These are phyloP conservation scores for Uria lomvia DNA, from an alignment of 2,113 vertebrate species.

Conservation along the genomic window DNA sequence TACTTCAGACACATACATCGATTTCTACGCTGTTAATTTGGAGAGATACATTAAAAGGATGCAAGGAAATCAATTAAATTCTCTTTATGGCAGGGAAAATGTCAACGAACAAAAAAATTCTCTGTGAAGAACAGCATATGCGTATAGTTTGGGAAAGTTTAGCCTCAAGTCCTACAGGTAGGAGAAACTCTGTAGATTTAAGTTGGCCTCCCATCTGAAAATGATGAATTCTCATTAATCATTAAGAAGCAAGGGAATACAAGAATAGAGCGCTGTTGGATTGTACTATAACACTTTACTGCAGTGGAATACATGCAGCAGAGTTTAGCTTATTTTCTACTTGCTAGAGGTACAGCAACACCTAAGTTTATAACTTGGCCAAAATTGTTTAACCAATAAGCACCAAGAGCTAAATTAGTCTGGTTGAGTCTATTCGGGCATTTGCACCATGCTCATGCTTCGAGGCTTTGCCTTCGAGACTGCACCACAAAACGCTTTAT, in stretches of 20 bases:
- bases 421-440: background rate
- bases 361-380: background rate
- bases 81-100: background rate
- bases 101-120: background rate
- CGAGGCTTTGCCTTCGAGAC: background rate
- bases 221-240: background rate
- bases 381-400: background rate
- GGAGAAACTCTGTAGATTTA: background rate
- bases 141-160: background rate
- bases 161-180: background rate
- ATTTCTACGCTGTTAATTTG: background rate
- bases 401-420: background rate
- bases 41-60: background rate
- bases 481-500: background rate
- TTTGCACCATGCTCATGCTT: background rate
- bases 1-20: background rate
- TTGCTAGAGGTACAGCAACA: background rate
- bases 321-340: background rate
- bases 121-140: background rate
- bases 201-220: background rate
- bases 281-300: background rate
- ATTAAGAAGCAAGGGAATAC: background rate
- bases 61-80: constrained; percentile 7
- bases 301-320: background rate
- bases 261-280: background rate